Percentiles rank a stretch among this genome's conserved stretches.
Evolutionary conservation across 2,797 vertebrate species (phyloP).

Genomic region (Argyrosomus regius): DNA sequence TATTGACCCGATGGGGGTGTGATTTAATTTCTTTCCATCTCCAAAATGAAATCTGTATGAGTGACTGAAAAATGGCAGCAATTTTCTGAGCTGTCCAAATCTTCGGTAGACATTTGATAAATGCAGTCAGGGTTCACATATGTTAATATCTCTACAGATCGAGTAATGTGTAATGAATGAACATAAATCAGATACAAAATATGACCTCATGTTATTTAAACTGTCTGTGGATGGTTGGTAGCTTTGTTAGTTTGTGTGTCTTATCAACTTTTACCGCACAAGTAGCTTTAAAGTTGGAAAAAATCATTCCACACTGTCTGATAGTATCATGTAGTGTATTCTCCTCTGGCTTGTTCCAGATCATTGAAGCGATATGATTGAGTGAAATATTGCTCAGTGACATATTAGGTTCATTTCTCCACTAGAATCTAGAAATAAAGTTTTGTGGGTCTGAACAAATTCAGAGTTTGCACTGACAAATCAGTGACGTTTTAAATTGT

Average conservation of each 20-base stretch:
- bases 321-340: background rate
- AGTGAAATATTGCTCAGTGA: no score
- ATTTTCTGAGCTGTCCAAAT: background rate
- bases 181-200: background rate
- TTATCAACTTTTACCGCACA: background rate
- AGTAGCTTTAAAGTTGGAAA: background rate
- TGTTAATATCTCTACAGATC: background rate
- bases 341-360: background rate
- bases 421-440: background rate
- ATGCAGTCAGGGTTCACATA: background rate
- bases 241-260: background rate
- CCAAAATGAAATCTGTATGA: background rate
- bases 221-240: background rate
- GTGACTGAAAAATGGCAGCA: background rate
- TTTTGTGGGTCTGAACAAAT: no score
- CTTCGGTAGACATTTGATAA: background rate
- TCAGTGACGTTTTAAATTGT: no score
- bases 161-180: background rate
- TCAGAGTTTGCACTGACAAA: no score
- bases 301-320: background rate
- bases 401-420: background rate
- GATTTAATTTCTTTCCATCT: conserved; percentile 13
- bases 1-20: background rate
- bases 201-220: background rate
- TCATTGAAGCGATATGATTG: no score